Conservation (phyloP, 2,113 vertebrate genomes). For the Monarcha castaneiventris region DNA sequence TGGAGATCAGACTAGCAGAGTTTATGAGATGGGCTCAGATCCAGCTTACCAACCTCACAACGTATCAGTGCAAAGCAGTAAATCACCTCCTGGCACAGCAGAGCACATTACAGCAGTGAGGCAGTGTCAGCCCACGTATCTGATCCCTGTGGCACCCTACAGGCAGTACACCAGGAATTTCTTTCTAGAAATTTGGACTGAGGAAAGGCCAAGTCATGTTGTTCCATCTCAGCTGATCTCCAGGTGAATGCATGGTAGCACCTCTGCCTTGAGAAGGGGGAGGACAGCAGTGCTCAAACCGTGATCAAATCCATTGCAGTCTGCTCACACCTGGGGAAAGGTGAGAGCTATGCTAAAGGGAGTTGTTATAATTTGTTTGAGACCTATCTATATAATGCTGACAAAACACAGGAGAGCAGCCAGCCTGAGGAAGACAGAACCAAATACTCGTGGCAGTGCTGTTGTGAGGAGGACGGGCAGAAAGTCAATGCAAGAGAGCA, state of each 20-base stretch:
- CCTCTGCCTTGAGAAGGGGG: not conserved
- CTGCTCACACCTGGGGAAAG: not conserved
- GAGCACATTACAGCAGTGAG: not conserved
- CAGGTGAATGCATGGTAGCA: not conserved
- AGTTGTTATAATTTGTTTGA: not conserved
- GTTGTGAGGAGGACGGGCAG: not conserved
- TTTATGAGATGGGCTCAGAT: not conserved
- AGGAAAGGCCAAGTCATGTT: not conserved
- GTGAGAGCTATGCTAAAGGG: not conserved
- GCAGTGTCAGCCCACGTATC: not conserved
- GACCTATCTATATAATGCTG: not conserved
- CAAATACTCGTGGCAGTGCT: not conserved
- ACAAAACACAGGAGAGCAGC: not conserved
- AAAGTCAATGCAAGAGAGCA: not conserved
- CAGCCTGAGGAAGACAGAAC: not conserved
- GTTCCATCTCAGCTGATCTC: not conserved
- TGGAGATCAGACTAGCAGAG: not conserved
- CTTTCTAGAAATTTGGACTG: not conserved
- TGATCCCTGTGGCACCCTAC: not conserved
- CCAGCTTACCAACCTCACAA: not conserved
- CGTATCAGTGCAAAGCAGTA: not conserved
- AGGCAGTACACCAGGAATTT: not conserved
- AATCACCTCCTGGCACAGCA: not conserved
- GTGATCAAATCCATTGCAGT: not conserved
- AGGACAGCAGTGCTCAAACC: not conserved